A percentile compares a stretch with the other conserved stretches of the same genome.
phyloP scores from a whole-genome alignment of 2,888 invertebrate genomes.

The Mesopsocus fuscifrons region DNA sequence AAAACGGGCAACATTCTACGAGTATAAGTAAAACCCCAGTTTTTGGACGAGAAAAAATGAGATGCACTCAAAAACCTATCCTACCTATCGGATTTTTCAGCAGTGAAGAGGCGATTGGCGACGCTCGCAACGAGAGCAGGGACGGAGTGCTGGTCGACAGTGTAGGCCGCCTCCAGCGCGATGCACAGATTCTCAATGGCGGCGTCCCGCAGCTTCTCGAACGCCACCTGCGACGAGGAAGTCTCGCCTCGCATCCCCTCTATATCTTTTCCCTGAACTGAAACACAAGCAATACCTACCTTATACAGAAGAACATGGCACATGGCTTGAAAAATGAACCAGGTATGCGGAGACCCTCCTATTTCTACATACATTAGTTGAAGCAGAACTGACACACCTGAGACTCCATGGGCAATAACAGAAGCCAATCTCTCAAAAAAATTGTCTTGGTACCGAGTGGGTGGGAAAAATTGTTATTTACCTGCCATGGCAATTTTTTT shows the following conservation, averaged over 20 bases:
- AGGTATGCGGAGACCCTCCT: too few species aligned
- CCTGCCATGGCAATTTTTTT: too few species aligned
- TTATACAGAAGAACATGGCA: conserved; percentile 9
- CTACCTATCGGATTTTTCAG: conserved; percentile 71
- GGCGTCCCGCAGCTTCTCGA: conserved; percentile 82
- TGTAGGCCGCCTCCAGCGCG: conserved; percentile 76
- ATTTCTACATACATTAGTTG: neutral
- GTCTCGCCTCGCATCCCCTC: conserved; percentile 24
- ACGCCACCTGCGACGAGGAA: conserved; percentile 41
- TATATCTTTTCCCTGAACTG: conserved; percentile 45
- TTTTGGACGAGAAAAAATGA: too few species aligned
- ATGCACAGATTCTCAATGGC: conserved; percentile 92
- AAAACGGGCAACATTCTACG: too few species aligned
- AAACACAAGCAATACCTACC: too few species aligned
- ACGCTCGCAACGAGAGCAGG: conserved; percentile 91
- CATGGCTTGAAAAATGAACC: conserved; percentile 3
- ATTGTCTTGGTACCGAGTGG: too few species aligned
- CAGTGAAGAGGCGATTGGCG: conserved; percentile 86
- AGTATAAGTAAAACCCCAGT: conserved; percentile 4
- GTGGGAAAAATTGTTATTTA: too few species aligned
- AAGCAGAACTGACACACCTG: neutral
- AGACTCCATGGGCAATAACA: conserved; percentile 4
- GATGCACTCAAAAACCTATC: too few species aligned
- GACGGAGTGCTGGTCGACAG: conserved; percentile 79
- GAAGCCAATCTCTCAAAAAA: too few species aligned